phyloP scores from a whole-genome alignment of 2,113 vertebrate genomes.

The Clarias gariepinus region DNA sequence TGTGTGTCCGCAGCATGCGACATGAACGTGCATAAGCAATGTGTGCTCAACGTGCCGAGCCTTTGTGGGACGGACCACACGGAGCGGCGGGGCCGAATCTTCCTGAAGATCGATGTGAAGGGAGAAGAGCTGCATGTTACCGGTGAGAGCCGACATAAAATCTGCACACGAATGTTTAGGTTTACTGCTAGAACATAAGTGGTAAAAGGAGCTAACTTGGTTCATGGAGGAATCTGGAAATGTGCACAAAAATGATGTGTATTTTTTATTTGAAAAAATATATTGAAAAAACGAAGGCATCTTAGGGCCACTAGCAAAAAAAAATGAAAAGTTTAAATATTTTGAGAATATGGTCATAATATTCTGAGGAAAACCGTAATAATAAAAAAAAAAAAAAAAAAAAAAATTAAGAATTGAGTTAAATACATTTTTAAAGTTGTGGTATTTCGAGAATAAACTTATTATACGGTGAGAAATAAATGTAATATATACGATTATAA shows the following conservation, averaged over 20 bases:
- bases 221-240: not conserved
- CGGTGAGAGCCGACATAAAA: conserved; percentile 70
- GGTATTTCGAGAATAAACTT: not conserved
- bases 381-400: too few species aligned
- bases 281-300: not conserved
- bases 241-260: not conserved
- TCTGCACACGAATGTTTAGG: not conserved
- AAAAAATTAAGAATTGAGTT: too few species aligned
- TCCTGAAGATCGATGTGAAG: conserved; percentile 86
- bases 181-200: not conserved
- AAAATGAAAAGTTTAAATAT: not conserved
- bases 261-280: not conserved
- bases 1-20: conserved; percentile 83
- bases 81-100: conserved; percentile 88
- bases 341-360: too few species aligned
- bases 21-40: conserved; percentile 96
- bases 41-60: conserved; percentile 94
- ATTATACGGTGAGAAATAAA: not conserved
- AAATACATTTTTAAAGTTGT: too few species aligned
- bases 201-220: not conserved
- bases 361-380: too few species aligned
- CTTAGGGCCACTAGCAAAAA: not conserved
- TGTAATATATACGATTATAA: not conserved
- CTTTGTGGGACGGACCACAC: conserved; percentile 95
- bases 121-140: conserved; percentile 86